These are phyloP conservation scores for Lacanobia oleracea DNA, from an alignment of 2,888 invertebrate genomes.

Conservation along the genomic window DNA sequence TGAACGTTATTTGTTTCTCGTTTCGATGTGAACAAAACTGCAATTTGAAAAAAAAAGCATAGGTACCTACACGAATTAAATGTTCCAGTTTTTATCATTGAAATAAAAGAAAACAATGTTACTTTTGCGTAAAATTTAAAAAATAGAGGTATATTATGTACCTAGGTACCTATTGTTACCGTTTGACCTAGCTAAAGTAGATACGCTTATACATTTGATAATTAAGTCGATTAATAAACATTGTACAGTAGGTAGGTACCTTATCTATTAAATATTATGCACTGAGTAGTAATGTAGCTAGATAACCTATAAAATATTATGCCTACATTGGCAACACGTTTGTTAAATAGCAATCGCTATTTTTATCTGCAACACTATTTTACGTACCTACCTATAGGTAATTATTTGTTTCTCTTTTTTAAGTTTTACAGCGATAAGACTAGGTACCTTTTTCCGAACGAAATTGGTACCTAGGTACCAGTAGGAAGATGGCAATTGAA, in stretches of 20 bases:
- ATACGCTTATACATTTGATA: neutral
- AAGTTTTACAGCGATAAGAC: too few species aligned
- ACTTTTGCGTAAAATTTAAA: neutral
- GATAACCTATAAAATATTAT: neutral
- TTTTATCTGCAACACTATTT: too few species aligned
- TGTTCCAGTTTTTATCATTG: neutral
- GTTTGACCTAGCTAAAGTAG: neutral
- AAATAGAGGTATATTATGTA: neutral
- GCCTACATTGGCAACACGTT: conserved; percentile 3
- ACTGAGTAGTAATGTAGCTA: too few species aligned
- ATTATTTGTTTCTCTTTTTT: too few species aligned
- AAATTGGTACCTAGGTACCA: too few species aligned
- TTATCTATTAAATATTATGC: neutral
- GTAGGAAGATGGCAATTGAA: neutral
- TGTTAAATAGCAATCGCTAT: too few species aligned
- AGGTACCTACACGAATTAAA: conserved; percentile 8
- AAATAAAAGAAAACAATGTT: neutral
- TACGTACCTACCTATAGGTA: too few species aligned
- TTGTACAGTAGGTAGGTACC: neutral
- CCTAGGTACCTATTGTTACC: neutral
- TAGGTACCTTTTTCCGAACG: too few species aligned
- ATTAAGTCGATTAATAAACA: neutral
- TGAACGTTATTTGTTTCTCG: conserved; percentile 3
- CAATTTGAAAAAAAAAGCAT: conserved; percentile 4
- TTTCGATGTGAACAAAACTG: conserved; percentile 17